Evolutionary conservation across 2,888 invertebrate genomes (phyloP), one percentile per base, ranked within the genome.

Genomic region (Tubulanus polymorphus): DNA sequence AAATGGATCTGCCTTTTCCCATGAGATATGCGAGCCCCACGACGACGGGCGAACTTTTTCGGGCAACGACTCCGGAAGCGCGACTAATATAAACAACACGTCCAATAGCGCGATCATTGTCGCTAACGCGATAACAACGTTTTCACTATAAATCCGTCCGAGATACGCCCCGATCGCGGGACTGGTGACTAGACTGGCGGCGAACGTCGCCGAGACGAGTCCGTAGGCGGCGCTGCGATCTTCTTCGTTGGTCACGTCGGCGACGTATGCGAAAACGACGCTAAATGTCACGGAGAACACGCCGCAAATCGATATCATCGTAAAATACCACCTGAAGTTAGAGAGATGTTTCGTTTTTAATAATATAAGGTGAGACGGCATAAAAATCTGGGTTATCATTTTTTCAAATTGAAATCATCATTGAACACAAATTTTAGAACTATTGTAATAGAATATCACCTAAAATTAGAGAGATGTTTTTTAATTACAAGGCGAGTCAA

Each of bases 391-490:
- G 6, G 6, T 41, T 3, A 41, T 41, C 3, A 15, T 32, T n/a
- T 32, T 12, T 12, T 12, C 35, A 10, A 12, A 32, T n/a, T 32
- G 10, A 10, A 32, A 12, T 32, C 35, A 32, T n/a, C n/a, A n/a
- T n/a, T n/a, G n/a, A n/a, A n/a, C n/a, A n/a, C n/a, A n/a, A n/a
- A n/a, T n/a, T n/a, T n/a, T n/a, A n/a, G n/a, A n/a, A n/a, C n/a
- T n/a, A 97, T 93, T 89, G 97, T 91, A 57, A 96, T 94, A 82
- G 99, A 99, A 82, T 97, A 99, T 94, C 94, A 96, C 85, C 85
- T 85, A 71, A 35, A 67, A 63, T 37, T 20, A 37, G 12, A 46
- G 10, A 51, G n/a, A n/a, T n/a, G n/a, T n/a, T n/a, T n/a, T n/a
- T n/a, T n/a, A n/a, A n/a, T n/a, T n/a, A n/a, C n/a, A n/a, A n/a